Evolutionary conservation across 2,113 vertebrate genomes (phyloP).

Genomic region (Stictonetta naevosa): DNA sequence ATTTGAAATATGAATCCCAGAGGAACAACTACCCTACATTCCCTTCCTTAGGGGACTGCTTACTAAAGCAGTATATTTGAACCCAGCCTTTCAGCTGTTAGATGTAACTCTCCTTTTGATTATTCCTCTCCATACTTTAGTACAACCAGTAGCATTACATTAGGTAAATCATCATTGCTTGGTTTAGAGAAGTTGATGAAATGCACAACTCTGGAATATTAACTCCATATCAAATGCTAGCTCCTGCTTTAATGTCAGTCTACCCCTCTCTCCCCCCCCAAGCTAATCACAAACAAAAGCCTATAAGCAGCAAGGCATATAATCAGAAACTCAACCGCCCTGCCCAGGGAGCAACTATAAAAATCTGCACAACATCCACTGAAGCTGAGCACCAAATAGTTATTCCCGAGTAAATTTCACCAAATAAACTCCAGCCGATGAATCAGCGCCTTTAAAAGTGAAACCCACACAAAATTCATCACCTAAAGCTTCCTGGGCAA

Average conservation of each 20-base stretch:
- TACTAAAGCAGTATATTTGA: neutral
- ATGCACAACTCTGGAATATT: accelerated
- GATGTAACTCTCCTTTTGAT: neutral
- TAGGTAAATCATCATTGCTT: neutral
- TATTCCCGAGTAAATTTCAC: neutral
- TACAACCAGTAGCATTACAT: too few relatives aligned
- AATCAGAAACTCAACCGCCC: too few relatives aligned
- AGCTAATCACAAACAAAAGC: neutral
- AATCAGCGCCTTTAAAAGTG: too few relatives aligned
- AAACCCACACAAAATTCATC: neutral
- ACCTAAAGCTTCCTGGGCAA: neutral
- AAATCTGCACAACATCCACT: accelerated
- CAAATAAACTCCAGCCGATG: too few relatives aligned
- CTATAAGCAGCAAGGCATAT: neutral
- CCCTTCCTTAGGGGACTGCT: neutral
- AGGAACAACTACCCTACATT: neutral
- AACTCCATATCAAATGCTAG: neutral
- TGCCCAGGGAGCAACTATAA: neutral
- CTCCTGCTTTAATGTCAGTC: neutral
- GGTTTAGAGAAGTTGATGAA: neutral
- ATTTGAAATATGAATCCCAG: neutral
- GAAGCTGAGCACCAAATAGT: too few relatives aligned
- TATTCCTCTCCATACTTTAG: too few relatives aligned
- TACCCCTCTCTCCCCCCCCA: neutral
- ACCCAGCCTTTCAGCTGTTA: neutral